Percentiles rank a stretch among this genome's conserved stretches.
phyloP scores from a whole-genome alignment of 2,113 vertebrate species.

The Pelmatolapia mariae region DNA sequence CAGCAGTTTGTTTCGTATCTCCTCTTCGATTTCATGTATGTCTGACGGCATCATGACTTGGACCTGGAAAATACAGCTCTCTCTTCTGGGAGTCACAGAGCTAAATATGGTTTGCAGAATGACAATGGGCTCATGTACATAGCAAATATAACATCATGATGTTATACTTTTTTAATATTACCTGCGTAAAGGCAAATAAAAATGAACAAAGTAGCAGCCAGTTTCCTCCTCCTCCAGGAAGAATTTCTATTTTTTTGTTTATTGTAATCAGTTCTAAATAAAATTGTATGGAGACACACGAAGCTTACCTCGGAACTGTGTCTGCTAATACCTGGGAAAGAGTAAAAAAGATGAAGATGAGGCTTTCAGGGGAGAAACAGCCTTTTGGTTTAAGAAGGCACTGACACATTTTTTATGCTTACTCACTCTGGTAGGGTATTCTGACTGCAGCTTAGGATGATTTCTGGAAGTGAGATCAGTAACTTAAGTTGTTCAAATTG shows the following conservation, averaged over 20 bases:
- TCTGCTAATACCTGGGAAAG: neutral
- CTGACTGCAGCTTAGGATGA: neutral
- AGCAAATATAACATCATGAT: neutral
- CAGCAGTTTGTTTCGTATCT: slow-evolving; percentile 34
- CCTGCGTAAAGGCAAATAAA: neutral
- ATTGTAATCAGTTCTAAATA: neutral
- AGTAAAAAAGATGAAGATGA: neutral
- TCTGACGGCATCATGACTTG: slow-evolving; percentile 29
- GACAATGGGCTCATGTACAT: neutral
- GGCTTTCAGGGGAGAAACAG: neutral
- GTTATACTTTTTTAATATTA: neutral
- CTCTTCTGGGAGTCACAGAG: slow-evolving; percentile 12
- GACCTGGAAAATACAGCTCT: slow-evolving; percentile 66
- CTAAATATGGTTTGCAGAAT: neutral
- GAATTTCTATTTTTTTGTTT: neutral
- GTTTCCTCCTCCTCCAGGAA: neutral
- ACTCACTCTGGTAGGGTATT: slow-evolving; percentile 8
- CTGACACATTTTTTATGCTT: neutral
- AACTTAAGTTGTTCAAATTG: neutral
- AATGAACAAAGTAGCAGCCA: neutral
- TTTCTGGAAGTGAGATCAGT: slow-evolving; percentile 13
- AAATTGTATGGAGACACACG: neutral
- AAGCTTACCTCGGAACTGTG: slow-evolving; percentile 30
- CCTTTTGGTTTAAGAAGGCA: neutral
- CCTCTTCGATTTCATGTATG: slow-evolving; percentile 16